phyloP scores from a whole-genome alignment of 2,888 invertebrate genomes.

The Phrixothrix hirtus region DNA sequence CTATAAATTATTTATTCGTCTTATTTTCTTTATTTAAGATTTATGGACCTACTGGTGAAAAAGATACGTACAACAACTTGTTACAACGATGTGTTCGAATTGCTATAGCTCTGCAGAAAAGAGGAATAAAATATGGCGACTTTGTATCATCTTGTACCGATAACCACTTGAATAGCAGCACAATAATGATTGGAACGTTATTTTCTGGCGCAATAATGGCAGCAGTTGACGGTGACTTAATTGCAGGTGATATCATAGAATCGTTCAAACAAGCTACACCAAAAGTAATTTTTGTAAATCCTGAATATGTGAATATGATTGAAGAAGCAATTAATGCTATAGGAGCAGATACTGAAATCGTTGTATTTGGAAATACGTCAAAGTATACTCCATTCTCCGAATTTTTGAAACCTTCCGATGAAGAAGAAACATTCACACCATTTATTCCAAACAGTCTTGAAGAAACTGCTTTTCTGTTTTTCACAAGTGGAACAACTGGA shows the following conservation, averaged over 20 bases:
- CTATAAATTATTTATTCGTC: not conserved
- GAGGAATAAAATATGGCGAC: not conserved
- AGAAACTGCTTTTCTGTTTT: constrained; percentile 32
- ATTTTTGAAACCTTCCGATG: constrained; percentile 41
- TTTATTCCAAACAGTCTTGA: constrained; percentile 13
- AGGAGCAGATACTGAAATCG: not conserved
- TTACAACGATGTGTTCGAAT: not conserved
- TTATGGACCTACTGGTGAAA: not conserved
- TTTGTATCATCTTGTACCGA: not conserved
- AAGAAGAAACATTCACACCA: constrained; percentile 30
- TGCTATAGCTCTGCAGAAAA: not conserved
- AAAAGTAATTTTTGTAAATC: not conserved
- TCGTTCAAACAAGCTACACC: not conserved
- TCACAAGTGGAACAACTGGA: constrained; percentile 40
- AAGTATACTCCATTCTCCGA: constrained; percentile 30
- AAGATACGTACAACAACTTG: not conserved
- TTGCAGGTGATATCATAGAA: not conserved
- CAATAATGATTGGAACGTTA: not conserved
- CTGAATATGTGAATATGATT: not conserved
- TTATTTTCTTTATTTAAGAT: not conserved
- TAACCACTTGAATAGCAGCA: not conserved
- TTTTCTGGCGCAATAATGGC: not conserved
- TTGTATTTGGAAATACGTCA: too few relatives aligned
- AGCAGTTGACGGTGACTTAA: not conserved
- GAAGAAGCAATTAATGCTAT: not conserved